These are phyloP conservation scores for Lerista edwardsae DNA, from an alignment of 2,797 vertebrate genomes.

Conservation along the genomic window DNA sequence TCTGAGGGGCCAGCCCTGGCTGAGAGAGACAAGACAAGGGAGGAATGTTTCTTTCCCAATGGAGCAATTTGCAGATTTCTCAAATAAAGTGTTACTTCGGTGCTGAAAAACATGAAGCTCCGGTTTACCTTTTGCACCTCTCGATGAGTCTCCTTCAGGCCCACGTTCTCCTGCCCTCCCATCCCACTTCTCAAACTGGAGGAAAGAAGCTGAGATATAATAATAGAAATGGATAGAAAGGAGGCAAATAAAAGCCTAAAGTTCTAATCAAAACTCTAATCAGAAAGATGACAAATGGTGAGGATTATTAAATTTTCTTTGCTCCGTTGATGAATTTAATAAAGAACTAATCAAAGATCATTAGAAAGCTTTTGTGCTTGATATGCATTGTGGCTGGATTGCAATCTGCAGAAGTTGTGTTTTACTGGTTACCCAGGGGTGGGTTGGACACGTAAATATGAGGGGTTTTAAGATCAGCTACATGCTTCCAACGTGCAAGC, in stretches of 20 bases:
- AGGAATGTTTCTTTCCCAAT: neutral
- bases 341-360: slow-evolving; percentile 99
- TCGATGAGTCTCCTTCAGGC: slow-evolving; percentile 32
- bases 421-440: slow-evolving; percentile 72
- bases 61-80: neutral
- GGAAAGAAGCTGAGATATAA: slow-evolving; percentile 56
- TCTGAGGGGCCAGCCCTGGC: too few relatives aligned
- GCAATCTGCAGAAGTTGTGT: slow-evolving; percentile 80
- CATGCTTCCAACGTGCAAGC: slow-evolving; percentile 74
- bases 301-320: slow-evolving; percentile 97
- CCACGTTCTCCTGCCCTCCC: slow-evolving; percentile 50
- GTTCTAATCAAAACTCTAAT: slow-evolving; percentile 99
- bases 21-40: neutral
- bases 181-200: slow-evolving; percentile 50
- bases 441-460: slow-evolving; percentile 75
- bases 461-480: slow-evolving; percentile 69
- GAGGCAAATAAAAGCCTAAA: slow-evolving; percentile 94
- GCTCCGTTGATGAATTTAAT: slow-evolving; percentile 96
- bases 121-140: slow-evolving; percentile 17
- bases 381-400: slow-evolving; percentile 81
- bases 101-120: neutral
- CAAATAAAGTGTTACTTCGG: neutral
- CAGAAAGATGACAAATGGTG: slow-evolving; percentile 93
- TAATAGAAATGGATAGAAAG: slow-evolving; percentile 73
- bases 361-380: slow-evolving; percentile 98